Evolutionary conservation across 1,140 invertebrate genomes (phyloP), one percentile per base, ranked within the genome.

Genomic region (Heliothis virescens): DNA sequence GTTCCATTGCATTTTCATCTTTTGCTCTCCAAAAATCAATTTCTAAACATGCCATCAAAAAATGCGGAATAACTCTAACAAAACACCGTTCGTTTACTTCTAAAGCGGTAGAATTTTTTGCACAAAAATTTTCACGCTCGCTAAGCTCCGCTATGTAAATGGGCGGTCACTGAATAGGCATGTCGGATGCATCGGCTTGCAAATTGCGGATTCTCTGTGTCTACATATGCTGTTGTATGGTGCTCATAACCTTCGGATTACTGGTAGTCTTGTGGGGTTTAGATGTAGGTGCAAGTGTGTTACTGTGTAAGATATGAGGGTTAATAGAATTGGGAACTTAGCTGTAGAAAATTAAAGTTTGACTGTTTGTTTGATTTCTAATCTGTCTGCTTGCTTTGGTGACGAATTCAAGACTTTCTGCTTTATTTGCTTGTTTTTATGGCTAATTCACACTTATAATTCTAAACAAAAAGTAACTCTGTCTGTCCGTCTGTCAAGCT

Each of bases 121-220:
- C n/a, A 50, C 34, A 67, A 67, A 67, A 47, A 67, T 16, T 0
- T 48, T 18, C 41, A 41, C n/a, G 0, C 12, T 34, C 72, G 16
- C 47, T 69, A 52, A 50, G 65, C 47, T 29, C 10, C n/a, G 57
- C 72, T 59, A 74, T 74, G 72, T 74, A 74, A 74, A 74, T 74
- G 34, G 13, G 41, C n/a, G 55, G 72, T 74, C 50, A 82, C 76
- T 81, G 82, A 84, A 86, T 82, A 83, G 76, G 82, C 78, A 85
- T 82, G 81, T 79, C 50, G 55, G 78, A 59, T 82, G 82, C 82
- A 79, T 82, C 73, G 81, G 84, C 79, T 82, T 85, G 84, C 80
- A 85, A 85, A 85, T 85, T 83, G 79, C 82, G 77, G 81, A 82
- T 80, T 74, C 79, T 73, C 77, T 78, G 82, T 80, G 79, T 85